Conservation (phyloP, 2,113 vertebrate species). For the Typhlomys cinereus region DNA sequence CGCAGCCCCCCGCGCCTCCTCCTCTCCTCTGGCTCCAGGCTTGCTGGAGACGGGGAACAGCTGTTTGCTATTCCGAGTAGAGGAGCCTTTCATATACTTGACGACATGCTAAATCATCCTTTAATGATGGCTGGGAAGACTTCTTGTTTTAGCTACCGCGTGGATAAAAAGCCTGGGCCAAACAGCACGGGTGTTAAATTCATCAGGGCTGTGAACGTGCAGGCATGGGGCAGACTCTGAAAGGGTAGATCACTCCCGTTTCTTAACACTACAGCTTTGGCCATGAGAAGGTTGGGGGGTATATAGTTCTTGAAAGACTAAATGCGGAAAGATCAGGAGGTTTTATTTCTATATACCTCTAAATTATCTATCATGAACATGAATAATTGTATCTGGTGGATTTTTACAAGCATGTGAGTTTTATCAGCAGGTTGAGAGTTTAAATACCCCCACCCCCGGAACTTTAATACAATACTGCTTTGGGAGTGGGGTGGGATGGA, state of each 20-base stretch:
- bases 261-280: conserved; percentile 40
- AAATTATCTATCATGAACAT: not conserved
- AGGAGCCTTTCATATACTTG: conserved; percentile 67
- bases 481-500: not conserved
- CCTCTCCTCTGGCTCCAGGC: conserved; percentile 37
- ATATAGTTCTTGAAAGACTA: conserved; percentile 22
- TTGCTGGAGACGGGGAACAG: conserved; percentile 53
- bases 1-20: not conserved
- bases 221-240: not conserved
- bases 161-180: conserved; percentile 37
- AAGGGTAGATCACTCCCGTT: not conserved
- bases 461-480: not conserved
- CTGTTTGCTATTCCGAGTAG: conserved; percentile 73
- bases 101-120: conserved; percentile 71
- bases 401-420: not conserved
- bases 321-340: not conserved
- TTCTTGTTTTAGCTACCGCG: conserved; percentile 38
- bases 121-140: conserved; percentile 67
- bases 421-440: not conserved
- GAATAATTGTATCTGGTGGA: not conserved
- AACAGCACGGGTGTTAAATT: conserved; percentile 28
- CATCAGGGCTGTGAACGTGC: not conserved
- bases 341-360: conserved; percentile 34
- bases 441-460: not conserved
- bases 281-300: not conserved